phyloP scores from a whole-genome alignment of 2,888 invertebrate genomes.

The Theretra japonica region DNA sequence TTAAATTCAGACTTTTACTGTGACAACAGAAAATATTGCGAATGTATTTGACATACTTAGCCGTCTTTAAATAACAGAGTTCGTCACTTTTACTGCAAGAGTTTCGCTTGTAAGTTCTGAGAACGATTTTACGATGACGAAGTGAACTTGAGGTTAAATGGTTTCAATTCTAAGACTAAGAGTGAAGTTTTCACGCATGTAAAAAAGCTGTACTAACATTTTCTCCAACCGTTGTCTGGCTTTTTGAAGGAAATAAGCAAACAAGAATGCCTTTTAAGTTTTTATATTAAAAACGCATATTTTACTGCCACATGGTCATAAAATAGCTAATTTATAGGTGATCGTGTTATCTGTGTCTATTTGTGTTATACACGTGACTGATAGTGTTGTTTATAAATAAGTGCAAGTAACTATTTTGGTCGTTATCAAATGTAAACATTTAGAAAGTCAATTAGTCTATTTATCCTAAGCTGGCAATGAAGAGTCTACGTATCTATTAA shows the following conservation, averaged over 20 bases:
- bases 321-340: not conserved
- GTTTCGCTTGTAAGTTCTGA: too few relatives aligned
- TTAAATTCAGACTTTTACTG: constrained; percentile 11
- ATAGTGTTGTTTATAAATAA: constrained; percentile 10
- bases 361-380: not conserved
- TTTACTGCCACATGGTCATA: not conserved
- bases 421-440: constrained; percentile 4
- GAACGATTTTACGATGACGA: too few relatives aligned
- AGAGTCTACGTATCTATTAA: not conserved
- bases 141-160: too few relatives aligned
- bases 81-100: too few relatives aligned
- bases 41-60: constrained; percentile 14
- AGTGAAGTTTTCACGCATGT: too few relatives aligned
- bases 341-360: not conserved
- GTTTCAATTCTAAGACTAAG: too few relatives aligned
- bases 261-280: not conserved
- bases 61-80: not conserved
- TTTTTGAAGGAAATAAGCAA: too few relatives aligned
- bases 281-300: not conserved
- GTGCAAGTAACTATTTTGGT: constrained; percentile 6
- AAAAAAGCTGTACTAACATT: too few relatives aligned
- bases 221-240: too few relatives aligned
- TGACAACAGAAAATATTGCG: not conserved
- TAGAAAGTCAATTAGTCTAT: not conserved
- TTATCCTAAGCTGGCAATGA: not conserved